Evolutionary conservation across 2,113 vertebrate genomes (phyloP), one percentile per base, ranked within the genome.

Genomic region (Datnioides undecimradiatus): DNA sequence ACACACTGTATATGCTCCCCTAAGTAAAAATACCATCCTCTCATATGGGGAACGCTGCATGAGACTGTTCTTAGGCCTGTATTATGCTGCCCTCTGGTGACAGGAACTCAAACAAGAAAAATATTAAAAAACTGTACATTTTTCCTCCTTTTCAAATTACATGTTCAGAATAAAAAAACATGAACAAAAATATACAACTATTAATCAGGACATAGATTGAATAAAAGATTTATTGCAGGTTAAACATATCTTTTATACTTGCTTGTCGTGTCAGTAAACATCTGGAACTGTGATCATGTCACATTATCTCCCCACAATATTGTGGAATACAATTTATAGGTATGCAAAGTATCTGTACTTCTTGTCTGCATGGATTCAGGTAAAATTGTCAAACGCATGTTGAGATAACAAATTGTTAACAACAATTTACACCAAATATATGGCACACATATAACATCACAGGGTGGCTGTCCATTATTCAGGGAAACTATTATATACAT

Each of bases 81-180:
- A 27, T 68, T 21, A 58, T 85, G 87, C 91, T 90, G 83, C 90
- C 85, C 77, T 88, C 93, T 94, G 73, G 86, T 90, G 93, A 45
- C 17, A 0, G 8, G 21, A 13, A 60, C 14, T 38, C 9, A 19
- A 19, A 41, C n/a, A n/a, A n/a, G n/a, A n/a, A n/a, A n/a, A n/a
- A n/a, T n/a, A n/a, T n/a, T 12, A 1, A 5, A 33, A 36, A 9
- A 17, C 1, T 51, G 1, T 4, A 3, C 5, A 2, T 0, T 12
- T 49, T 2, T 2, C 13, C 31, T 10, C 2, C 0, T n/a, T 31
- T 52, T 27, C 13, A 16, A 16, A 19, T 19, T 38, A 13, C 1
- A 29, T 46, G 1, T 2, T n/a, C n/a, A n/a, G n/a, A n/a, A n/a
- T n/a, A n/a, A n/a, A n/a, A n/a, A n/a, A n/a, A n/a, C n/a, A n/a